These are phyloP conservation scores for Hormaphis cornu DNA, from an alignment of 1,140 invertebrate genomes.

Conservation along the genomic window DNA sequence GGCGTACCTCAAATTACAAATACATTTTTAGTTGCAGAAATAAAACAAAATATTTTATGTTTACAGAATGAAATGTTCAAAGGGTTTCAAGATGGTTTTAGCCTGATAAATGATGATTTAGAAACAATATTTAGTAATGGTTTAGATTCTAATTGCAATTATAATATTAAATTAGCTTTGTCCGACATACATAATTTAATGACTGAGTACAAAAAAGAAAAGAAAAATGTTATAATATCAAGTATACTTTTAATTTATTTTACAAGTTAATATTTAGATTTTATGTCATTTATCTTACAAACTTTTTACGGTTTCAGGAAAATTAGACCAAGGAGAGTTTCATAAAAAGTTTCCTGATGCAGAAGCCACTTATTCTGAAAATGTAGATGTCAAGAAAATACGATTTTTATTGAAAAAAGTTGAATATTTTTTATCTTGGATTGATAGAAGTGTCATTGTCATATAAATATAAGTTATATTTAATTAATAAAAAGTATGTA, in stretches of 20 bases:
- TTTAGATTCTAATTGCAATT: slow-evolving; percentile 41
- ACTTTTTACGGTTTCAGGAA: slow-evolving; percentile 35
- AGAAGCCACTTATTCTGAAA: slow-evolving; percentile 42
- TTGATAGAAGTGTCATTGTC: slow-evolving; percentile 1
- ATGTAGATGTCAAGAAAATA: slow-evolving; percentile 49
- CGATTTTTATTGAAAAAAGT: slow-evolving; percentile 54
- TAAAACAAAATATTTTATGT: not conserved
- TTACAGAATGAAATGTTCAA: slow-evolving; percentile 39
- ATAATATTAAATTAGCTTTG: slow-evolving; percentile 48
- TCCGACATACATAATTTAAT: slow-evolving; percentile 53
- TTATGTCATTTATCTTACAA: not conserved
- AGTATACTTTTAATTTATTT: slow-evolving; percentile 34
- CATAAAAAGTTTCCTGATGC: slow-evolving; percentile 48
- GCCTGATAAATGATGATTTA: slow-evolving; percentile 43
- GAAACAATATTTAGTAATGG: slow-evolving; percentile 46
- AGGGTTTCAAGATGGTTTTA: slow-evolving; percentile 42
- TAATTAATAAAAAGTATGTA: too few relatives aligned
- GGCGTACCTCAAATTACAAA: too few relatives aligned
- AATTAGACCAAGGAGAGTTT: slow-evolving; percentile 42
- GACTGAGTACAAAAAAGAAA: slow-evolving; percentile 41
- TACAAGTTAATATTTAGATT: slow-evolving; percentile 15
- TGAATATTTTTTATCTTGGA: slow-evolving; percentile 58
- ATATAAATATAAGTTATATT: too few relatives aligned
- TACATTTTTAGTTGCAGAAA: too few relatives aligned
- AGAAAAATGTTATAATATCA: slow-evolving; percentile 36